Percentiles rank a stretch among this genome's conserved stretches.
phyloP scores from a whole-genome alignment of 2,797 vertebrate species.

The Pseudochromis fuscus region DNA sequence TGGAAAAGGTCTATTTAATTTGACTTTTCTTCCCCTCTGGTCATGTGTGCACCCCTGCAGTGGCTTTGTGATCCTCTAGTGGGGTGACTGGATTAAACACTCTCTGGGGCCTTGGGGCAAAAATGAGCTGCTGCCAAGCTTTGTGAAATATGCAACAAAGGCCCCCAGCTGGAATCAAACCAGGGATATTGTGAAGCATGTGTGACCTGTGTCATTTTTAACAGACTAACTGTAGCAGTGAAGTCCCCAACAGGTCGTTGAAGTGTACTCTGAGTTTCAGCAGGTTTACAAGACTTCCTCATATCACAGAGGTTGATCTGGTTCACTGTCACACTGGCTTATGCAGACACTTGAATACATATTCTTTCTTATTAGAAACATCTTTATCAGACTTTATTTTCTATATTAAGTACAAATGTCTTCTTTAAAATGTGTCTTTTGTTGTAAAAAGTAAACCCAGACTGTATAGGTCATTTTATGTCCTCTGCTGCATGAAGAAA shows the following conservation, averaged over 20 bases:
- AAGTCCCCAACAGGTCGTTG: no score
- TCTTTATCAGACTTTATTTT: no score
- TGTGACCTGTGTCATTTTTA: not conserved
- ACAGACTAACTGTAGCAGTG: no score
- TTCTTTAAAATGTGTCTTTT: not conserved
- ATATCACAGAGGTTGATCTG: no score
- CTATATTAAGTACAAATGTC: no score
- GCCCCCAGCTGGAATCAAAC: not conserved
- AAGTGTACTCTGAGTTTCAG: no score
- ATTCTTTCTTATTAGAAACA: no score
- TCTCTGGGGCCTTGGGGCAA: not conserved
- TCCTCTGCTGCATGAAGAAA: slow-evolving; percentile 9
- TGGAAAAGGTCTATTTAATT: not conserved
- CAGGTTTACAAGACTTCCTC: no score
- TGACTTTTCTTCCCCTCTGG: not conserved
- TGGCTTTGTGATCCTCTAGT: slow-evolving; percentile 13
- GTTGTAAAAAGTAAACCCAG: slow-evolving; percentile 14
- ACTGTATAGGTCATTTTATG: slow-evolving; percentile 20
- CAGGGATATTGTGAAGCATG: not conserved
- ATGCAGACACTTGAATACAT: no score
- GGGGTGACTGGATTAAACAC: slow-evolving; percentile 3
- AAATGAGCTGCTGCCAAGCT: slow-evolving; percentile 4
- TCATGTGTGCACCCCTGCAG: slow-evolving; percentile 2
- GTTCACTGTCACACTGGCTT: no score
- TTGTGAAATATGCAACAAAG: slow-evolving; percentile 1